Base-by-base conservation (phyloP, 2,888 invertebrate genomes). In the Polylopha cassiicola region DNA sequence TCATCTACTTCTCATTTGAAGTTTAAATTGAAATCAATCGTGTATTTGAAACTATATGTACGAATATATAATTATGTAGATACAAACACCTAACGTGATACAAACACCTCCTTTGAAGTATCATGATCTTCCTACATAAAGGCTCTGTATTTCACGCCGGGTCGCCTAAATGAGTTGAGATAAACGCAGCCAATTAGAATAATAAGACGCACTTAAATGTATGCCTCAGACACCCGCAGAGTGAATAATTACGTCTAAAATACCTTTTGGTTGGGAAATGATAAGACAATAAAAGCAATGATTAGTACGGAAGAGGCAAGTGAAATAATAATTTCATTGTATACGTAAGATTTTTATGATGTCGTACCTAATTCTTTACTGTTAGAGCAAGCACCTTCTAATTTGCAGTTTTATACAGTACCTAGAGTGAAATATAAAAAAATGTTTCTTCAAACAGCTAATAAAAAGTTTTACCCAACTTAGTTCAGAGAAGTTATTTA, bases 171-270 rank as follows among this genome's bases (percentile, higher is more conserved):
- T 34, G 39, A 34, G 39, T 24, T 28, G 18, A 34, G 33, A 23
- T 34, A 39, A 39, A 32, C 24, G 33, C 39, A 34, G 23, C 39
- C 34, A 39, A 39, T 39, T 39, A 34, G 28, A 34, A 39, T 34
- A 34, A 34, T 26, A 39, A 29, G 23, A 33, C 14, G 27, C 22
- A 39, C 29, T 34, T 34, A 39, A 39, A 39, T 34, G 34, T 39
- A 29, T 39, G 39, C 18, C 23, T 16, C 27, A 28, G 23, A 34
- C 34, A 28, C 18, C 23, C 23, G 21, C 23, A 34, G n/a, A 24
- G 15, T 24, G 29, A 39, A 23, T 34, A 29, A 34, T 14, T 10
- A 29, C 29, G 10, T n/a, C 15, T 34, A 15, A 34, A 29, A 28
- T 28, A 29, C 20, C 39, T 21, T 23, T 34, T 29, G 14, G 18